phyloP scores from a whole-genome alignment of 2,888 invertebrate genomes.

The Apoderus coryli region DNA sequence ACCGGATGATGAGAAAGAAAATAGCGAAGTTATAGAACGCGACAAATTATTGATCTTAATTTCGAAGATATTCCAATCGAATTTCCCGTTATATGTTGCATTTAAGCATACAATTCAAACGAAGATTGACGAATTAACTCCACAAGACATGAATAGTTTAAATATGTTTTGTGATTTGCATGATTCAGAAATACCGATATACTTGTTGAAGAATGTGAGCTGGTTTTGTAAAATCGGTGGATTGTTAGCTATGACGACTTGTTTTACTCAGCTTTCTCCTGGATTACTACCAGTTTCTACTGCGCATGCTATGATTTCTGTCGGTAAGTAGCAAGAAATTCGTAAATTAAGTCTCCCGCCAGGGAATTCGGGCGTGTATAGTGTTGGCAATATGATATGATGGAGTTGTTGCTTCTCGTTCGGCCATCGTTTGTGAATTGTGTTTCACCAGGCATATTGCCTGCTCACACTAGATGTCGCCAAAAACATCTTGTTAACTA shows the following conservation, averaged over 20 bases:
- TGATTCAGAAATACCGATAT: constrained; percentile 86
- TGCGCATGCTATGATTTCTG: constrained; percentile 83
- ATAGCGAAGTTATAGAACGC: constrained; percentile 53
- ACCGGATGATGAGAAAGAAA: constrained; percentile 24
- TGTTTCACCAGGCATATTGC: too few species aligned
- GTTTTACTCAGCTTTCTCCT: constrained; percentile 66
- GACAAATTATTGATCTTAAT: constrained; percentile 80
- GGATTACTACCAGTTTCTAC: constrained; percentile 68
- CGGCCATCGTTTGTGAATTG: too few species aligned
- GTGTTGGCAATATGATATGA: too few species aligned
- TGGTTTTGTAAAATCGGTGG: constrained; percentile 87
- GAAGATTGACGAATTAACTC: constrained; percentile 66
- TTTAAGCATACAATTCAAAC: constrained; percentile 73
- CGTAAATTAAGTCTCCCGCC: too few species aligned
- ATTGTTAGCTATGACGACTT: constrained; percentile 71
- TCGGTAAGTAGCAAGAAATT: constrained; percentile 39
- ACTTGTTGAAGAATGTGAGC: constrained; percentile 81
- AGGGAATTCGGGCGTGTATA: too few species aligned
- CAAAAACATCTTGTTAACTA: too few species aligned
- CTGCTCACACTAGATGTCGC: too few species aligned
- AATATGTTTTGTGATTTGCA: constrained; percentile 81
- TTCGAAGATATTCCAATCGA: constrained; percentile 76
- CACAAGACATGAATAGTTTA: constrained; percentile 67
- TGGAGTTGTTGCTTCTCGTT: too few species aligned
- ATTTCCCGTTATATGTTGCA: constrained; percentile 79